Base-by-base conservation (phyloP, 2,888 invertebrate genomes). In the Sphaerophoria taeniata region DNA sequence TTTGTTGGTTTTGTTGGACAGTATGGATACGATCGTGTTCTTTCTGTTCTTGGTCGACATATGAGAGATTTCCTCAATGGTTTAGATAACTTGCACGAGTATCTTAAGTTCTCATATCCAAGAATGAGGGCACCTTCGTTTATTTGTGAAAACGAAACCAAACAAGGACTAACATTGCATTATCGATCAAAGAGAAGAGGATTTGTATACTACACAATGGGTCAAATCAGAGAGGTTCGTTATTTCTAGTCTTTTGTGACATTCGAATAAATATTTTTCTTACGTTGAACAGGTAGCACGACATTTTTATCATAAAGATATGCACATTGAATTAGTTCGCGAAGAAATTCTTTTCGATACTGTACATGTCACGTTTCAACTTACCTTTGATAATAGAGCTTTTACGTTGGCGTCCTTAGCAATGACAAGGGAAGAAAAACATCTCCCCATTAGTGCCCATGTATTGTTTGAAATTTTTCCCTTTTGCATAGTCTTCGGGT, bases 381-480 rank as follows among this genome's bases (percentile, higher is more conserved):
- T 98, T 88, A 96, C 96, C 16, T 99, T 99, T 91, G 98, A 98
- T 93, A 99, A 99, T 92, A 94, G 96, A 78, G 98, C 97, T 1
- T 98, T 97, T 90, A 96, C 96, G 0, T 93, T 97, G 67, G 96
- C 97, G 3, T 96, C 96, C 0, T 92, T 97, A 88, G 95, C 96
- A 34, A 96, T 97, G 96, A 96, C 96, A 1, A 94, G 97, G 43
- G 97, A 97, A 89, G 97, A 97, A 90, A 97, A 97, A 91, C 97
- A 97, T 91, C 92, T 98, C 88, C 97, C 98, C 6, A 96, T 98
- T 88, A 96, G 96, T 90, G 97, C 97, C 0, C 96, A 97, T 9
- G 96, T 98, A 34, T 93, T 99, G 58, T 98, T 99, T 89, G 98
- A 99, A 91, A 97, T 99, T 90, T 99, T 99, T 91, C 99, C 99